Base-by-base conservation (phyloP, 2,888 invertebrate species). In the Timema cristinae region DNA sequence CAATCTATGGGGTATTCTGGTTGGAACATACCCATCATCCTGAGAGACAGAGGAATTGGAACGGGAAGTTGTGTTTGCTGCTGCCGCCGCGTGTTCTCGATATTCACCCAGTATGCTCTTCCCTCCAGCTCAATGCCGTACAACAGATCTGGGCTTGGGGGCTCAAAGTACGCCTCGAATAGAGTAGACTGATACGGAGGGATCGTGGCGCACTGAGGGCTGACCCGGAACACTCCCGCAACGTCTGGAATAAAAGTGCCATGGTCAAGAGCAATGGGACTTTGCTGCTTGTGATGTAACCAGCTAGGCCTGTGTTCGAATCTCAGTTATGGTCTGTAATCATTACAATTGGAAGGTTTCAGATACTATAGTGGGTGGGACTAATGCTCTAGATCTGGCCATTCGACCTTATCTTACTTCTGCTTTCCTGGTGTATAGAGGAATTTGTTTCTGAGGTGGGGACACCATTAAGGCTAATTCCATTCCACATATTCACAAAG, bases 91-190 rank as follows among this genome's bases (percentile, higher is more conserved):
- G 15, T 63, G 68, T 68, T 11, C 63, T 63, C 7, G 63, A 32
- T 69, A 7, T 75, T 70, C 48, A 71, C 75, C 81, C 81, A 81
- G 69, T 77, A 78, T 15, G 81, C 77, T 49, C 79, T 79, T 0
- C 78, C 82, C 5, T 76, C 76, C 61, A 84, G 72, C 52, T 78
- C 79, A 69, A 77, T 77, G 7, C 75, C 77, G 74, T 79, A 82
- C 49, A 82, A 75, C 15, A 74, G 75, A 61, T 80, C 78, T 50
- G 76, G 73, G 50, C 77, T 74, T 5, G 75, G 69, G 0, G 83
- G 82, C 47, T 74, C 71, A 75, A 83, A 83, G 13, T 76, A 72
- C n/a, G 81, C 78, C 76, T 82, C 81, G 73, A 82, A 83, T 51
- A 79, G 72, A 15, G 77, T 79, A 4, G 79, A 78, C 71, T 79